Evolutionary conservation across 2,113 vertebrate genomes (phyloP), one percentile per base, ranked within the genome.

Genomic region (Microtus pennsylvanicus): DNA sequence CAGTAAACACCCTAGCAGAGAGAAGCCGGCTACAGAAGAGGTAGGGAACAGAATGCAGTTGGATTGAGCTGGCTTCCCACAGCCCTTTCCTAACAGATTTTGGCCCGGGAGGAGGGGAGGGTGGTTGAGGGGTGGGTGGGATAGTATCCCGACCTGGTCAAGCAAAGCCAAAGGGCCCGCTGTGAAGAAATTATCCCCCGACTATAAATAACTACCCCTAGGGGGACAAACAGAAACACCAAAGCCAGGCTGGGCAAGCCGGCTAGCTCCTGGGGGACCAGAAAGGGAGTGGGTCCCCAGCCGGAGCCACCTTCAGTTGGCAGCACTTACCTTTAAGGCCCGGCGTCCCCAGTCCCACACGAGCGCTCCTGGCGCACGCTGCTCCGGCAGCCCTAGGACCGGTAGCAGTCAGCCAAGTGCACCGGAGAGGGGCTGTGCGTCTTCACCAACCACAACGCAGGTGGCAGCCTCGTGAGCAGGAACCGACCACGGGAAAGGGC

Each of bases 161-260:
- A 58, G 67, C 58, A 42, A 65, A 87, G 38, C 52, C 94, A 26
- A 47, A 42, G 70, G 52, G 78, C 83, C 7, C 0, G 61, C 35
- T 1, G 19, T 0, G n/a, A 58, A 61, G 24, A 86, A 81, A 55
- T 26, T 1, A 12, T n/a, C 61, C 61, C 7, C 7, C 12, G 76
- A 52, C 96, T 90, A 85, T 91, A 96, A 94, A 96, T 87, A 97
- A 83, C 96, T 75, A 42, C 81, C 77, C 22, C 87, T 5, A 1
- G 22, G 58, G 52, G 30, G n/a, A 26, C 38, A 61, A 94, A 97
- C 88, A 55, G 82, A 69, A 33, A 28, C 81, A 45, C 61, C 50
- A 1, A 42, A 80, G 75, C 52, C 1, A 16, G 88, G 70, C 63
- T 2, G 7, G 13, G 14, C 47, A 19, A 38, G 14, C 58, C 4